Evolutionary conservation across 2,797 vertebrate genomes (phyloP).

Genomic region (Vespertilio murinus): DNA sequence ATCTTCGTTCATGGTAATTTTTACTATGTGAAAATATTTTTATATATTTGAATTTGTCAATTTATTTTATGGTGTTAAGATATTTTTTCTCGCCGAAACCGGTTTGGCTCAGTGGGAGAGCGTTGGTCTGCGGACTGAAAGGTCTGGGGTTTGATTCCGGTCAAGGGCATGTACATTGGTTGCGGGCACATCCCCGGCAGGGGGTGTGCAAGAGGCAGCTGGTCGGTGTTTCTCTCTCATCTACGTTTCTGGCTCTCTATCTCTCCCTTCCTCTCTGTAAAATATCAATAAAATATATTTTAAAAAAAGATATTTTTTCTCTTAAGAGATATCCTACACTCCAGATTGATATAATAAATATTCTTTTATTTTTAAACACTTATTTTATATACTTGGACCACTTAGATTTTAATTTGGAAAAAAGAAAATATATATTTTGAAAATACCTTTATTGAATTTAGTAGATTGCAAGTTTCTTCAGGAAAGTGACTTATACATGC

Average conservation of each 20-base stretch:
- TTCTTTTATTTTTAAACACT: background rate
- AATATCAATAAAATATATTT: too few species aligned
- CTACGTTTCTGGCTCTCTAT: too few species aligned
- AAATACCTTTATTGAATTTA: background rate
- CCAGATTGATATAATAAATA: background rate
- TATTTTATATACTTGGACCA: background rate
- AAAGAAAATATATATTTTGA: constrained; percentile 6
- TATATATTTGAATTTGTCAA: background rate
- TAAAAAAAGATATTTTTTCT: too few species aligned
- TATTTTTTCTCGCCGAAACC: too few species aligned
- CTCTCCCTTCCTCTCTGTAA: too few species aligned
- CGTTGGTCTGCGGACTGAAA: too few species aligned
- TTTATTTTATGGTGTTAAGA: background rate
- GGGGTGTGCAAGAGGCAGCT: too few species aligned
- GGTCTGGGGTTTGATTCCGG: too few species aligned
- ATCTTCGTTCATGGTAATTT: background rate
- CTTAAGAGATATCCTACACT: background rate
- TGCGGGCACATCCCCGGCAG: too few species aligned
- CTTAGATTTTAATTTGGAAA: background rate
- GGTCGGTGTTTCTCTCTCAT: too few species aligned
- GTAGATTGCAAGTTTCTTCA: background rate
- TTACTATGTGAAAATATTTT: background rate
- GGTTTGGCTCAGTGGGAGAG: too few species aligned
- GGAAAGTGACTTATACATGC: background rate
- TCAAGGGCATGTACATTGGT: too few species aligned